Evolutionary conservation across 2,113 vertebrate genomes (phyloP), one percentile per base, ranked within the genome.

Genomic region (Myotis yumanensis): DNA sequence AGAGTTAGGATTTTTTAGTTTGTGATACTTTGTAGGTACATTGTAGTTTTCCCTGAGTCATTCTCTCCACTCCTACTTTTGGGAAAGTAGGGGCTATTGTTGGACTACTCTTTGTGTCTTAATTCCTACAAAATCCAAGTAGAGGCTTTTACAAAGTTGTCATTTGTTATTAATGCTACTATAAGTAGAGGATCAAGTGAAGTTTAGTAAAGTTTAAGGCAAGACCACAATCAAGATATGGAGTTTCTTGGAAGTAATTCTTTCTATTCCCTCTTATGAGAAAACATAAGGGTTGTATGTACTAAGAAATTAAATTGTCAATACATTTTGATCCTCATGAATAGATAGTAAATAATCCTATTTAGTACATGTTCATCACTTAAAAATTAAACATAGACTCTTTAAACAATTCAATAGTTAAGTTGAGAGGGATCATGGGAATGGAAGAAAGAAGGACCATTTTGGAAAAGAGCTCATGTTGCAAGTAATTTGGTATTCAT

Each of bases 401-500:
- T 89, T 94, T 80, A 69, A 94, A 59, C 46, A 80, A 85, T 71
- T 73, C 35, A 52, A 5, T 88, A 76, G 79, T 72, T 85, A 85
- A 88, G 23, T 83, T 54, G 12, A 69, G n/a, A 89, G 25, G n/a
- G 25, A 69, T 94, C 54, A 30, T n/a, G 11, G 46, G 62, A 79
- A 69, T 83, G 40, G 32, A 88, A 90, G 17, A 89, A 91, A 82
- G 12, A 89, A 82, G 4, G 17, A n/a, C 32, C 43, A 68, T 89
- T 91, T 89, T 93, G 73, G 46, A 89, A 94, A 69, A 75, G 54
- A 89, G 54, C 46, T 79, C 8, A 40, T n/a, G 7, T 76, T 66
- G 11, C 28, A 95, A 71, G 3, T 51, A 90, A 88, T 82, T 62
- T 83, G 91, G 57, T 94, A 77, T 81, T 89, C 92, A 72, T 48